Conservation (phyloP, 2,888 invertebrate genomes). For the Patella pellucida region DNA sequence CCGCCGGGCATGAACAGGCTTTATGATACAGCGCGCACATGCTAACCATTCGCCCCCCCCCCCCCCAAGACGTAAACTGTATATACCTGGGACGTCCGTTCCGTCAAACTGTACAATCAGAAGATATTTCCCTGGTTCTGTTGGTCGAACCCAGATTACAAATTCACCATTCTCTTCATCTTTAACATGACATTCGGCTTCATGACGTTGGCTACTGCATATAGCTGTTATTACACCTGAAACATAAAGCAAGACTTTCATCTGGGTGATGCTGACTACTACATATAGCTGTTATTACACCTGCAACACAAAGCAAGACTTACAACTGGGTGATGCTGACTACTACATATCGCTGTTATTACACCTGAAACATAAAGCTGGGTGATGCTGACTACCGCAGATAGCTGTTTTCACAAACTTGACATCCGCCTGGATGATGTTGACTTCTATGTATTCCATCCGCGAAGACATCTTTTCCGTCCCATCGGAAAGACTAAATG, state of each 20-base stretch:
- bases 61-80: slow-evolving; percentile 18
- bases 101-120: slow-evolving; percentile 87
- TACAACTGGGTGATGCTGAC: slow-evolving; percentile 91
- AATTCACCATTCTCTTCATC: slow-evolving; percentile 99
- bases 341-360: slow-evolving; percentile 94
- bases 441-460: slow-evolving; percentile 75
- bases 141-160: slow-evolving; percentile 89
- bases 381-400: slow-evolving; percentile 91
- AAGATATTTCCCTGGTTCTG: slow-evolving; percentile 93
- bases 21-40: too few species aligned
- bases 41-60: too few species aligned
- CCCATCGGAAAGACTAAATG: too few species aligned
- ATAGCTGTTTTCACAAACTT: slow-evolving; percentile 91
- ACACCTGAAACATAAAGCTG: slow-evolving; percentile 82
- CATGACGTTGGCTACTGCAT: slow-evolving; percentile 91
- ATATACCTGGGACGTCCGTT: slow-evolving; percentile 74
- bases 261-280: slow-evolving; percentile 92
- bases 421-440: slow-evolving; percentile 93
- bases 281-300: slow-evolving; percentile 96
- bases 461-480: too few species aligned
- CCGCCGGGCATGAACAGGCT: too few species aligned
- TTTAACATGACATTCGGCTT: slow-evolving; percentile 94
- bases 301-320: slow-evolving; percentile 80
- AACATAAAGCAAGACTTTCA: slow-evolving; percentile 82
- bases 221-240: slow-evolving; percentile 92